Percentiles rank a stretch among this genome's conserved stretches.
These are phyloP conservation scores for Aleiodes testaceus DNA, from an alignment of 2,888 invertebrate species.

Conservation along the genomic window DNA sequence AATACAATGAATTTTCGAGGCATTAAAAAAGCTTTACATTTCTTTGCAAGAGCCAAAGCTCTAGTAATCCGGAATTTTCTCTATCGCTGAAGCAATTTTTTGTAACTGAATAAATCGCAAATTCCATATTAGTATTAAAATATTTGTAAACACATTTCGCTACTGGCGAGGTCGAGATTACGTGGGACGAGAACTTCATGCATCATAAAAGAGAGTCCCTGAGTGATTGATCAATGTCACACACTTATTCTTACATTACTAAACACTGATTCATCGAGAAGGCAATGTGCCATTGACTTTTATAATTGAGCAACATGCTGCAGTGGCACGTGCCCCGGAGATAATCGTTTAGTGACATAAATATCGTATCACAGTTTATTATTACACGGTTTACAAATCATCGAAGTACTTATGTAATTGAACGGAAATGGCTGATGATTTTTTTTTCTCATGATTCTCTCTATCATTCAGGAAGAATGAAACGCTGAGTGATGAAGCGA, in stretches of 20 bases:
- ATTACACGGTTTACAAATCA: background rate
- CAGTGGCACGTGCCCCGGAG: constrained; percentile 24
- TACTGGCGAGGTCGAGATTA: constrained; percentile 10
- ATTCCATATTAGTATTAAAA: background rate
- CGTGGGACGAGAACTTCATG: constrained; percentile 5
- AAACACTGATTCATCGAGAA: constrained; percentile 22
- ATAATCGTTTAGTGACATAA: constrained; percentile 29
- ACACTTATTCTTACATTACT: constrained; percentile 24
- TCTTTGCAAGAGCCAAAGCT: no score
- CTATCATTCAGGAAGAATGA: no score
- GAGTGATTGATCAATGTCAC: constrained; percentile 29
- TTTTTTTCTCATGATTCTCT: no score
- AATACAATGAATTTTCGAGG: no score
- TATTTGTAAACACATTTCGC: constrained; percentile 1
- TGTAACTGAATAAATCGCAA: background rate
- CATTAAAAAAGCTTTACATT: no score
- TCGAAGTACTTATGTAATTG: constrained; percentile 24
- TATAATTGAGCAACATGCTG: constrained; percentile 20
- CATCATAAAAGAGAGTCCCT: constrained; percentile 1
- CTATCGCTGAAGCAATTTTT: no score
- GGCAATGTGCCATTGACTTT: constrained; percentile 31
- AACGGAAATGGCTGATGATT: background rate
- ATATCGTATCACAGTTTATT: constrained; percentile 21
- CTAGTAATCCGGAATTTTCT: no score
- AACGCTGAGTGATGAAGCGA: no score